Evolutionary conservation across 92 coral and sea anemone genomes (phyloP), one percentile per base, ranked within the genome.

Genomic region (Hydrozoanthus gracilis): DNA sequence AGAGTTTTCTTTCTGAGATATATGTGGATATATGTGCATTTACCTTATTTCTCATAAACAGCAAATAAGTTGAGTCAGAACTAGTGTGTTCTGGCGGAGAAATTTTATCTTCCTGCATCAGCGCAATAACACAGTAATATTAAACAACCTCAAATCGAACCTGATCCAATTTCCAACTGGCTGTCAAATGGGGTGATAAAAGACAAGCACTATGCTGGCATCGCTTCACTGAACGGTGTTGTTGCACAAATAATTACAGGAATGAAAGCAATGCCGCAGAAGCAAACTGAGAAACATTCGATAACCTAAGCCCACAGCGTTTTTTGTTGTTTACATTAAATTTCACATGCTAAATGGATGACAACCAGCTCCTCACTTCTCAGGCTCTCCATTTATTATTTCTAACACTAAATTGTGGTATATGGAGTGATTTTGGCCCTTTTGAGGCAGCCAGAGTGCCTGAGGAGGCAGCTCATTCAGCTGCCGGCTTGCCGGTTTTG

Each of bases 261-360:
- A 68, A 68, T 68, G 73, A 27, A 68, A 20, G 73, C 73, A 68
- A 68, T 68, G 47, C 48, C 0, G 45, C 73, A 12, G 13, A 68
- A 68, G 73, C 73, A 68, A 68, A 68, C n/a, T n/a, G 73, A 68
- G 73, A 68, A 68, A 68, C 47, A 3, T 68, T 68, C 8, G 73
- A 4, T 68, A 68, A 68, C 73, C 73, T 68, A 68, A 68, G 73
- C 73, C 73, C 73, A 68, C 73, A 17, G 73, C 4, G 47, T 68
- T 68, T 68, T 67, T 67, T 67, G 7, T 67, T 65, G 35, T 67
- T 67, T 61, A 61, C 67, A 61, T 61, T 61, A 61, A 61, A 61
- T 61, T 61, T 61, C 67, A 61, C 18, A 0, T 61, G 68, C 68
- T 61, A 61, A 61, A 61, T 61, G 16, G 68, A 61, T 61, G 39